These are phyloP conservation scores for Oreochromis aureus DNA, from an alignment of 2,113 vertebrate genomes.

Conservation along the genomic window DNA sequence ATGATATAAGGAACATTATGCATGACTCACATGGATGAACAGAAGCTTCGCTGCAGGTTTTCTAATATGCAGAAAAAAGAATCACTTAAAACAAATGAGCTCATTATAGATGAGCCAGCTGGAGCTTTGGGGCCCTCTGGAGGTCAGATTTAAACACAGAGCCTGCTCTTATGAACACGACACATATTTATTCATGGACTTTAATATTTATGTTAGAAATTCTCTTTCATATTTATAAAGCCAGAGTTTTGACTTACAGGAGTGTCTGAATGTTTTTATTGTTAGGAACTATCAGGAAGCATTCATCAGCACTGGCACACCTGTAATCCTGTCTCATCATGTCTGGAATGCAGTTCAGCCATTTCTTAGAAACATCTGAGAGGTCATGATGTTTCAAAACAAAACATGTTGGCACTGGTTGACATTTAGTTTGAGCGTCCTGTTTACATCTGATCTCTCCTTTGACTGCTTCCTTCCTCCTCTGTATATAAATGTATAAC, in stretches of 20 bases:
- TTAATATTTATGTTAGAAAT: fast-evolving
- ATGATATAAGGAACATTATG: background rate
- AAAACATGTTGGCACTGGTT: no score
- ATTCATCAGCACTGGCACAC: background rate
- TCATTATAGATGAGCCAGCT: fast-evolving
- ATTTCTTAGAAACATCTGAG: fast-evolving
- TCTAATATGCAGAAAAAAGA: fast-evolving
- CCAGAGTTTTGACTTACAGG: background rate
- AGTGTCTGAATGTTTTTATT: fast-evolving
- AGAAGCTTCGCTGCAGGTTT: background rate
- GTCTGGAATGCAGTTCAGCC: fast-evolving
- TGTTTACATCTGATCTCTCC: no score
- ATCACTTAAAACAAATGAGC: background rate
- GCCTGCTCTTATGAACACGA: fast-evolving
- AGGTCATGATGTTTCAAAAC: fast-evolving
- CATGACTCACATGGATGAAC: background rate
- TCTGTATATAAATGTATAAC: no score
- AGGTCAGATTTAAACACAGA: fast-evolving
- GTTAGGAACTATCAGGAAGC: background rate
- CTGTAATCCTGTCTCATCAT: fast-evolving
- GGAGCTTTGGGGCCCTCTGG: background rate
- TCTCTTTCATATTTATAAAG: fast-evolving
- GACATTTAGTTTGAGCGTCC: no score
- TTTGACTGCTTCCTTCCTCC: no score
- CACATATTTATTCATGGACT: fast-evolving